Evolutionary conservation across 2,888 invertebrate genomes (phyloP).

Genomic region (Agapetus fuscipes): DNA sequence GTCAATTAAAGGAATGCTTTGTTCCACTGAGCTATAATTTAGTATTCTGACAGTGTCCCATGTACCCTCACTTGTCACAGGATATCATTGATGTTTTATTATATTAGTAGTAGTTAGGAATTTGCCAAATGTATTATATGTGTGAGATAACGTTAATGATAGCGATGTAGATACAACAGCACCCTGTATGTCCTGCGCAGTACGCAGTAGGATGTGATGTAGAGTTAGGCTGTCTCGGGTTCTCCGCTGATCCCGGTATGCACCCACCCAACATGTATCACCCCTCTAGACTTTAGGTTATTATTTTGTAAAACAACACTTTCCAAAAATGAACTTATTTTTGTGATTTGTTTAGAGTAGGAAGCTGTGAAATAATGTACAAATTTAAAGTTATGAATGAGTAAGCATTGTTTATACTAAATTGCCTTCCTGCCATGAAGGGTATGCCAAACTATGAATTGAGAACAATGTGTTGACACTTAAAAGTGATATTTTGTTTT

Average conservation of each 20-base stretch:
- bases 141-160: constrained; percentile 11
- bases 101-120: constrained; percentile 15
- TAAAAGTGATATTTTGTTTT: constrained; percentile 31
- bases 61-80: too few species aligned
- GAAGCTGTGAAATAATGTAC: constrained; percentile 40
- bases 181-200: too few species aligned
- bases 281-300: too few species aligned
- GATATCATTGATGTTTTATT: too few species aligned
- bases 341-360: constrained; percentile 34
- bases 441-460: constrained; percentile 46
- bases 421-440: constrained; percentile 56
- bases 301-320: constrained; percentile 11
- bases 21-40: too few species aligned
- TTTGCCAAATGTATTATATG: constrained; percentile 18
- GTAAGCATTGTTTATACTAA: constrained; percentile 32
- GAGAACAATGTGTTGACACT: constrained; percentile 23
- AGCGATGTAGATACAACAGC: constrained; percentile 13
- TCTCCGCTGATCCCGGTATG: too few species aligned
- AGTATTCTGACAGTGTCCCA: too few species aligned
- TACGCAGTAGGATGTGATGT: too few species aligned
- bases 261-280: too few species aligned
- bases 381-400: constrained; percentile 39
- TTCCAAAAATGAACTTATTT: constrained; percentile 17
- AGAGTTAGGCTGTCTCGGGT: too few species aligned
- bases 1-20: too few species aligned